Conservation (phyloP, 2,888 invertebrate species). For the Melinaea marsaeus region DNA sequence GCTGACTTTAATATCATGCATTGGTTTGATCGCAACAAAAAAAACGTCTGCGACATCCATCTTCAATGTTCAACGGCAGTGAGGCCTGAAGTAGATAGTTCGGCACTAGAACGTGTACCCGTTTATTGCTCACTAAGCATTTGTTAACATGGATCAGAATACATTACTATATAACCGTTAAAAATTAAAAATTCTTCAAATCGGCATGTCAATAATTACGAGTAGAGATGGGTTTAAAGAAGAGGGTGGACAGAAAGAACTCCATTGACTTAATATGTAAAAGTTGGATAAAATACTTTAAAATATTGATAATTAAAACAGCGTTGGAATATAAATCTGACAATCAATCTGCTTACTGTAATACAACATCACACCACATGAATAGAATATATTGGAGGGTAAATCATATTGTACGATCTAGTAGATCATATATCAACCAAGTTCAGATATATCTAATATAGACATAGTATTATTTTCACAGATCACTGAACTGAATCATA, state of each 20-base stretch:
- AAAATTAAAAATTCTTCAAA: too few species aligned
- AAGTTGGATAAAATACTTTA: too few species aligned
- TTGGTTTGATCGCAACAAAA: background rate
- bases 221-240: too few species aligned
- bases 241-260: too few species aligned
- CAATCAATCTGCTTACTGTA: background rate
- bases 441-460: too few species aligned
- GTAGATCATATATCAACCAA: too few species aligned
- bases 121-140: conserved; percentile 10
- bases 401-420: background rate
- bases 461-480: too few species aligned
- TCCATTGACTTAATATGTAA: too few species aligned
- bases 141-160: conserved; percentile 16
- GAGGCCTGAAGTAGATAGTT: conserved; percentile 22
- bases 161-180: background rate
- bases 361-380: background rate
- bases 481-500: conserved; percentile 7
- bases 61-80: conserved; percentile 9
- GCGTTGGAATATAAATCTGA: background rate
- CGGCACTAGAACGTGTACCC: conserved; percentile 12
- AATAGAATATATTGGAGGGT: background rate
- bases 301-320: background rate
- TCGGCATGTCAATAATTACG: too few species aligned
- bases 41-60: background rate
- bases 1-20: background rate